Evolutionary conservation across 37 sponge, comb jelly and placozoan genomes (phyloP), one percentile per base, ranked within the genome.

Genomic region (Cladorhizidae sp.): DNA sequence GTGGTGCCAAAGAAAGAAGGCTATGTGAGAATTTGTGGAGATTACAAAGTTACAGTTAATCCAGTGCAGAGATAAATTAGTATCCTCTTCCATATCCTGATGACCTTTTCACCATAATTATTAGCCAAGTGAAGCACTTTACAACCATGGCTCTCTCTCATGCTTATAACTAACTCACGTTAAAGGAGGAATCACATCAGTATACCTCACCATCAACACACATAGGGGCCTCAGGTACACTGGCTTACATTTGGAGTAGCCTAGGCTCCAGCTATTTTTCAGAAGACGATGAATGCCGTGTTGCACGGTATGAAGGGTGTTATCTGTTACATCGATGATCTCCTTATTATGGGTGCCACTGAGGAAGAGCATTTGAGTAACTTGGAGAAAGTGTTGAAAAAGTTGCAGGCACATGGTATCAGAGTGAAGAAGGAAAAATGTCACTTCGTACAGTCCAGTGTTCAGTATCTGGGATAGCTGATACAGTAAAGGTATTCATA

Each of bases 31-130:
- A 58, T 87, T 2, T 87, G 83, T 81, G 82, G 88, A 12, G 88
- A 87, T 57, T 87, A 71, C 61, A 69, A 69, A 29, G 63, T 69
- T 2, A 87, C 88, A 7, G 50, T 87, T 33, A 87, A 81, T 37
- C 78, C 82, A 7, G 72, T 43, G 2, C n/a, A 2, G 63, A 76
- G 9, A 35, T 81, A 7, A 67, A 81, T 40, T 36, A 36, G 15
- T 76, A 87, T 45, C 88, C 88, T 14, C 37, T 87, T 7, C 88
- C 18, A 81, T 33, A 31, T 12, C 49, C 40, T 0, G 77, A 80
- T 21, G 81, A 87, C 39, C 55, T 81, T 6, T 81, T 87, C 25
- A 73, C 82, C 3, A n/a, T 18, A 0, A 21, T 87, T 3, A 33
- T 43, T 2, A 74, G 78, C n/a, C n/a, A n/a, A 38, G 89, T 84